Conservation (phyloP, 2,797 vertebrate genomes). For the Accipiter superciliosus region DNA sequence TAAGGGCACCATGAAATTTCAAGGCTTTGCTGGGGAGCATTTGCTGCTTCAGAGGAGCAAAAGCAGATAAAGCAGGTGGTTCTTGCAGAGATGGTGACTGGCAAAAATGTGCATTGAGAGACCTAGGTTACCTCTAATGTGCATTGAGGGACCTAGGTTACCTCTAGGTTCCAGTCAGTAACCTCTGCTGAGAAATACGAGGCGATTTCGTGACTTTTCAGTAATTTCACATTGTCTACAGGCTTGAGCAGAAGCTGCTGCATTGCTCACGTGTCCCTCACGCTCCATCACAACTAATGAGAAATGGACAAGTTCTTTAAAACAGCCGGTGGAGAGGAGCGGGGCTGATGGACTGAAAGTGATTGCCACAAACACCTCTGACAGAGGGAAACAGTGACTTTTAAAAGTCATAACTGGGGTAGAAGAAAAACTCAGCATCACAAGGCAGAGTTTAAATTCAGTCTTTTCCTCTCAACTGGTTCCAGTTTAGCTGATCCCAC, state of each 20-base stretch:
- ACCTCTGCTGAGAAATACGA: neutral
- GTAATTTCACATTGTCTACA: neutral
- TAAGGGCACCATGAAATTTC: neutral
- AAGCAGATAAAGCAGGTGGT: neutral
- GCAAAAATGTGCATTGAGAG: neutral
- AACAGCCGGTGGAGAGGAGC: neutral
- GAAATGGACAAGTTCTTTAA: neutral
- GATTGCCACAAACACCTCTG: neutral
- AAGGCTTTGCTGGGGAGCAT: neutral
- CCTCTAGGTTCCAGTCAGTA: neutral
- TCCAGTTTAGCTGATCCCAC: neutral
- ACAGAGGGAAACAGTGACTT: neutral
- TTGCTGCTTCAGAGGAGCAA: neutral
- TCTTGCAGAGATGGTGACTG: neutral
- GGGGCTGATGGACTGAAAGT: neutral
- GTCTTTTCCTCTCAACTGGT: neutral
- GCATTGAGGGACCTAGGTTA: neutral
- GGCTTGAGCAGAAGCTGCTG: neutral
- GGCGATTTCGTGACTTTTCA: neutral
- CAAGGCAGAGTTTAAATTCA: neutral
- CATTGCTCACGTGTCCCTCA: neutral
- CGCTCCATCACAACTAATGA: neutral
- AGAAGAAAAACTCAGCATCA: neutral
- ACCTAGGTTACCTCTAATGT: neutral
- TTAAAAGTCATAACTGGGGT: neutral